Evolutionary conservation across 2,888 invertebrate species (phyloP).

Genomic region (Pilophorus perplexus): DNA sequence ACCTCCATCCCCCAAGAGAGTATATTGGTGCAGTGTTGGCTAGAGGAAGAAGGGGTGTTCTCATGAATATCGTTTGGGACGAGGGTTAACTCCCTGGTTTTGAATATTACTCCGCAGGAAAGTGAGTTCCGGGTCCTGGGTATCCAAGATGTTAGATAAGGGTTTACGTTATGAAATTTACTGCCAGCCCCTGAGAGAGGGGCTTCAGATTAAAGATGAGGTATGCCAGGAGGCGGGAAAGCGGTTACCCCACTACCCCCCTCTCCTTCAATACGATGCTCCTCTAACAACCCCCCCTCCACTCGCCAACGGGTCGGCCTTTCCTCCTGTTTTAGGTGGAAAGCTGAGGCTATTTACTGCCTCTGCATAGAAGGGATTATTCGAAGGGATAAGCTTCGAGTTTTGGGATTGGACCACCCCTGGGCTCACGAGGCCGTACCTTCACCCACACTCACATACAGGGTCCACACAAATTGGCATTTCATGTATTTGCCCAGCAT

Average conservation of each 20-base stretch:
- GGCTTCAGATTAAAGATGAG: slow-evolving; percentile 26
- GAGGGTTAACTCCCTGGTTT: slow-evolving; percentile 11
- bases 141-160: slow-evolving; percentile 34
- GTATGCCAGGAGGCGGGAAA: slow-evolving; percentile 16
- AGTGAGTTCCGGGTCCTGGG: slow-evolving; percentile 9
- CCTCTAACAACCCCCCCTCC: slow-evolving; percentile 3
- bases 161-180: slow-evolving; percentile 34
- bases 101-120: slow-evolving; percentile 22
- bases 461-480: slow-evolving; percentile 34
- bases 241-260: neutral
- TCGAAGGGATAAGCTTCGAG: slow-evolving; percentile 40
- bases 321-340: slow-evolving; percentile 38
- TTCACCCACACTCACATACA: slow-evolving; percentile 23
- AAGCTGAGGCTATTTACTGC: slow-evolving; percentile 43
- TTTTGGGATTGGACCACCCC: slow-evolving; percentile 38
- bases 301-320: neutral
- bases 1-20: no score
- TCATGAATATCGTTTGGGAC: slow-evolving; percentile 14
- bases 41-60: no score
- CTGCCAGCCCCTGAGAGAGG: slow-evolving; percentile 7
- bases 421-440: slow-evolving; percentile 20
- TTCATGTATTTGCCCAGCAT: slow-evolving; percentile 36
- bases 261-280: neutral
- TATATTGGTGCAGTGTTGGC: no score
- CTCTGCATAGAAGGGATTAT: slow-evolving; percentile 44